Conservation (phyloP, 2,113 vertebrate genomes). For the Ochotona curzoniae region DNA sequence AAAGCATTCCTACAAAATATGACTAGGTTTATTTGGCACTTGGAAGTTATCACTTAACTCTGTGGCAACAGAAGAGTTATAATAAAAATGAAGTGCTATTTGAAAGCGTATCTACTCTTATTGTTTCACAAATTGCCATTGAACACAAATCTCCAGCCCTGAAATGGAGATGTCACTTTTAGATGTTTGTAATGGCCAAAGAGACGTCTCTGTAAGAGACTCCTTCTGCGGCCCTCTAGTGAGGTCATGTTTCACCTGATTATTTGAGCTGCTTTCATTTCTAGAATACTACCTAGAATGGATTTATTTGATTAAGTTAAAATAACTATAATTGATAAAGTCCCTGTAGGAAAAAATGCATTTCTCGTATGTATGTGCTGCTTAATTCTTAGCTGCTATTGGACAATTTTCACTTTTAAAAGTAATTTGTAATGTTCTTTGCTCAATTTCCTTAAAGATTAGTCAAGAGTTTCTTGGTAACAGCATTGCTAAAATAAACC, state of each 20-base stretch:
- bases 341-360: not conserved
- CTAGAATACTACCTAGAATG: not conserved
- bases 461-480: not conserved
- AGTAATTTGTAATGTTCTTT: not conserved
- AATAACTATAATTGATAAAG: not conserved
- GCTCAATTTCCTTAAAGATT: conserved; percentile 8
- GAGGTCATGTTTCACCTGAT: conserved; percentile 55
- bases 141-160: not conserved
- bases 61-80: conserved; percentile 25
- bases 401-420: not conserved
- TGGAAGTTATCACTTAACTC: not conserved
- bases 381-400: not conserved
- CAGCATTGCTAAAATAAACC: conserved; percentile 20
- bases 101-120: conserved; percentile 49
- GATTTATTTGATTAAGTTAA: not conserved
- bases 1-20: conserved; percentile 19
- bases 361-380: not conserved
- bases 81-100: not conserved
- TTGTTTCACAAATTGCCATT: conserved; percentile 12
- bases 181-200: not conserved
- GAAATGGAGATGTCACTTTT: not conserved
- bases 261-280: conserved; percentile 30
- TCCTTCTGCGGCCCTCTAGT: conserved; percentile 38
- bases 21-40: not conserved
- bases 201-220: conserved; percentile 33